These are phyloP conservation scores for Pristionchus maxplancki DNA, from an alignment of 2,888 invertebrate genomes.

Conservation along the genomic window DNA sequence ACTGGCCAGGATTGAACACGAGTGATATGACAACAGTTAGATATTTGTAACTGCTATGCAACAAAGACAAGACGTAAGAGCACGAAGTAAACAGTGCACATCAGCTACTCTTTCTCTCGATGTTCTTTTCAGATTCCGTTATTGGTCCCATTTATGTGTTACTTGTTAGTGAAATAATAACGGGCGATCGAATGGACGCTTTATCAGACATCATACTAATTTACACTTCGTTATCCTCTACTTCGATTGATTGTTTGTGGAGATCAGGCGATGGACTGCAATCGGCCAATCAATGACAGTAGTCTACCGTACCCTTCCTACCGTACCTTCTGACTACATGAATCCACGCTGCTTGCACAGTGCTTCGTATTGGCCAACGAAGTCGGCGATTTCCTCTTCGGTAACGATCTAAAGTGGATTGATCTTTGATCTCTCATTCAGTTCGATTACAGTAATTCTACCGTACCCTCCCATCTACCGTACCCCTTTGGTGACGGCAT, in stretches of 20 bases:
- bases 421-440: neutral
- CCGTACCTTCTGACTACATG: neutral
- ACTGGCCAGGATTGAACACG: neutral
- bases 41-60: neutral
- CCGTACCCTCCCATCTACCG: neutral
- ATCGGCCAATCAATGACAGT: neutral
- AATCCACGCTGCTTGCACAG: conserved; percentile 48
- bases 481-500: conserved; percentile 62
- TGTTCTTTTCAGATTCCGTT: no score
- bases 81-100: no score
- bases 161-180: neutral
- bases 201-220: conserved; percentile 13
- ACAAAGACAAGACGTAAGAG: no score
- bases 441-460: no score
- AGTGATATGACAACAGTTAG: neutral
- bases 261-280: neutral
- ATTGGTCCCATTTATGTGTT: no score
- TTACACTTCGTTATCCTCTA: neutral
- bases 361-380: conserved; percentile 43
- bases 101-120: no score
- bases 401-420: neutral
- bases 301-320: neutral
- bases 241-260: neutral
- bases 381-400: conserved; percentile 35
- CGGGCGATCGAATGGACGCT: neutral